Conservation (phyloP, 2,797 vertebrate genomes). For the Valencia hispanica region DNA sequence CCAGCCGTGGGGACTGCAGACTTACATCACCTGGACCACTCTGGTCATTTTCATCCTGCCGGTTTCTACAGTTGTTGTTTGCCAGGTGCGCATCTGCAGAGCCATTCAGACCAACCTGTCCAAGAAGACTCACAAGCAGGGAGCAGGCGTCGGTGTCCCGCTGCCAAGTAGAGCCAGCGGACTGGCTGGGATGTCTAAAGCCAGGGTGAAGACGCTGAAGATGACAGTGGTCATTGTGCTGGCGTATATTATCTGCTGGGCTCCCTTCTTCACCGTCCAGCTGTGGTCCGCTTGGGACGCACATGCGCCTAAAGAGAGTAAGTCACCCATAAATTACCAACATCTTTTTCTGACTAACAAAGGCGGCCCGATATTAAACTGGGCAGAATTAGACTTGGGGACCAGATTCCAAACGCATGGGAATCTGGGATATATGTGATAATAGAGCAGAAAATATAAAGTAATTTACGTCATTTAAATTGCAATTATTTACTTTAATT, state of each 20-base stretch:
- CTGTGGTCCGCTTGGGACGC: conserved; percentile 80
- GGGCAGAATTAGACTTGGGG: background rate
- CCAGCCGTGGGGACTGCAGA: conserved; percentile 77
- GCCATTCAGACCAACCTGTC: conserved; percentile 73
- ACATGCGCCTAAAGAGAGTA: conserved; percentile 75
- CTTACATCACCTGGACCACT: conserved; percentile 79
- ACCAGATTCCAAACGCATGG: too few relatives aligned
- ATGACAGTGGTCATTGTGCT: conserved; percentile 78
- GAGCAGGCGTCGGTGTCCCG: conserved; percentile 9
- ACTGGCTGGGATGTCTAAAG: conserved; percentile 70
- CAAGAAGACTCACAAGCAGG: conserved; percentile 55
- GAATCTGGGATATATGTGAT: too few relatives aligned
- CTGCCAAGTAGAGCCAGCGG: conserved; percentile 67
- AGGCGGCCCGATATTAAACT: background rate
- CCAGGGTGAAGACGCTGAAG: conserved; percentile 76
- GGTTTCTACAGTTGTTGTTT: conserved; percentile 64
- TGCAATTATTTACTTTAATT: too few relatives aligned
- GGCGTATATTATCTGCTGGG: conserved; percentile 76
- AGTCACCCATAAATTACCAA: conserved; percentile 11
- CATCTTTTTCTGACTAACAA: background rate
- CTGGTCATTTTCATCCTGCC: conserved; percentile 77
- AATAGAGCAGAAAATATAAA: too few relatives aligned
- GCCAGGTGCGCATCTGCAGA: conserved; percentile 77
- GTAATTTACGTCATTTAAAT: too few relatives aligned
- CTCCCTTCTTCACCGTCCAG: conserved; percentile 78